Percentiles rank a stretch among this genome's conserved stretches.
These are phyloP conservation scores for Pediacus dermestoides DNA, from an alignment of 2,888 invertebrate species.

Conservation along the genomic window DNA sequence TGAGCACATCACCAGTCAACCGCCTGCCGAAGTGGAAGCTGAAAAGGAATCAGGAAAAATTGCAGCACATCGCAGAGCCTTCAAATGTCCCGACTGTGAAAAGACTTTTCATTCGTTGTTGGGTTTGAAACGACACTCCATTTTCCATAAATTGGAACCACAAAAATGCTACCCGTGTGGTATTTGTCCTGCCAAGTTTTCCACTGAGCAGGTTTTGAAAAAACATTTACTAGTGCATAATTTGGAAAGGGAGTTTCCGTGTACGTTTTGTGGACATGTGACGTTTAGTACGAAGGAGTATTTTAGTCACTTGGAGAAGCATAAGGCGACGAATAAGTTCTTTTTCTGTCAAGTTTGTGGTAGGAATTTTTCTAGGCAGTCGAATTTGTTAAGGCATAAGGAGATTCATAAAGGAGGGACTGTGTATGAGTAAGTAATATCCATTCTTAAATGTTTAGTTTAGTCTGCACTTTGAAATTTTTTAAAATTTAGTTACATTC, in stretches of 20 bases:
- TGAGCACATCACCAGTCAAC: conserved; percentile 14
- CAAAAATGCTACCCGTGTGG: conserved; percentile 43
- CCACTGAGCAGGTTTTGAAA: conserved; percentile 46
- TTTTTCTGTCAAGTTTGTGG: conserved; percentile 33
- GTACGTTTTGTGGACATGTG: conserved; percentile 50
- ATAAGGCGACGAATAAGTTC: conserved; percentile 19
- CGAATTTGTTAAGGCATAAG: conserved; percentile 41
- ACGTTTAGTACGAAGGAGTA: conserved; percentile 47
- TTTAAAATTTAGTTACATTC: too few relatives aligned
- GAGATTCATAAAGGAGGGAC: conserved; percentile 41
- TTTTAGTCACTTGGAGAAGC: conserved; percentile 48
- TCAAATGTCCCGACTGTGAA: conserved; percentile 47
- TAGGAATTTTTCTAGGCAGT: conserved; percentile 42
- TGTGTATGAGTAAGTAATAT: too few relatives aligned
- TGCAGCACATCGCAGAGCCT: conserved; percentile 34
- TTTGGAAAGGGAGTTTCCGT: conserved; percentile 30
- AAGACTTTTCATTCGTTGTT: conserved; percentile 48
- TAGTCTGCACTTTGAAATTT: too few relatives aligned
- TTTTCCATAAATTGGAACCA: conserved; percentile 47
- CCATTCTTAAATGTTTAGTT: too few relatives aligned
- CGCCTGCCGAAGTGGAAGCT: too few relatives aligned
- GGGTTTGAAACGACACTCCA: conserved; percentile 48
- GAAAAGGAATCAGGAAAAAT: not conserved
- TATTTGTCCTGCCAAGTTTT: conserved; percentile 35
- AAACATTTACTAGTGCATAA: conserved; percentile 50